phyloP scores from a whole-genome alignment of 2,888 invertebrate species.

The Phengaris alcon region DNA sequence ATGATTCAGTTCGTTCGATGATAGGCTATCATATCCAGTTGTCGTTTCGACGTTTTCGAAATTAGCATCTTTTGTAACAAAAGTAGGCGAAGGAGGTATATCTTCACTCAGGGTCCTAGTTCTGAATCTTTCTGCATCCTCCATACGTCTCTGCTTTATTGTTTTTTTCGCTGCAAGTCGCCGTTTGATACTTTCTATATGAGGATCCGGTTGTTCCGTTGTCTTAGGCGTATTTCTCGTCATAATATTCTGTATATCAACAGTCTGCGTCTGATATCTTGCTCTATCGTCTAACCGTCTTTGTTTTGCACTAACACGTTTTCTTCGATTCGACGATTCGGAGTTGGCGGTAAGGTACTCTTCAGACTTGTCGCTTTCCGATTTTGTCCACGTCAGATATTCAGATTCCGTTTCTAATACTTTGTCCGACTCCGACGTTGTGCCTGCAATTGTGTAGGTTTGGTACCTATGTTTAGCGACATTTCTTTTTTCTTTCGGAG shows the following conservation, averaged over 20 bases:
- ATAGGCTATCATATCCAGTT: conserved; percentile 71
- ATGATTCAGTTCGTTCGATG: conserved; percentile 67
- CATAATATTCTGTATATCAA: conserved; percentile 60
- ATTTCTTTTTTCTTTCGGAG: conserved; percentile 88
- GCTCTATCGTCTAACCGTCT: conserved; percentile 82
- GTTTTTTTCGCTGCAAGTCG: conserved; percentile 70
- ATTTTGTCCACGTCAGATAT: conserved; percentile 69
- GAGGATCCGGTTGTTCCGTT: conserved; percentile 51
- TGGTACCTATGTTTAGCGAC: conserved; percentile 88
- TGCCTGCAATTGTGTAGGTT: conserved; percentile 88
- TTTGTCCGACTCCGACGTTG: conserved; percentile 53
- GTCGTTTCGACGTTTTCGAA: conserved; percentile 72
- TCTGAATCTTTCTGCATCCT: conserved; percentile 86
- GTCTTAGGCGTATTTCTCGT: conserved; percentile 44
- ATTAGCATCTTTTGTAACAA: conserved; percentile 66
- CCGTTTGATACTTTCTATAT: conserved; percentile 64
- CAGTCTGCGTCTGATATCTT: conserved; percentile 84
- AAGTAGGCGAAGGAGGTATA: conserved; percentile 73
- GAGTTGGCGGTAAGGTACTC: conserved; percentile 61
- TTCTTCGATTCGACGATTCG: conserved; percentile 55
- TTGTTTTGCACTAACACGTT: conserved; percentile 81
- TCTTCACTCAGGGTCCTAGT: conserved; percentile 84
- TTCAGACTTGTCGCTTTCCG: conserved; percentile 65
- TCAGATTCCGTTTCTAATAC: conserved; percentile 56
- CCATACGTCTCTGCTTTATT: conserved; percentile 78